A percentile compares a stretch with the other conserved stretches of the same genome.
These are phyloP conservation scores for Haliclona indistincta DNA, from an alignment of 37 sponge, comb jelly and placozoan species.

Conservation along the genomic window DNA sequence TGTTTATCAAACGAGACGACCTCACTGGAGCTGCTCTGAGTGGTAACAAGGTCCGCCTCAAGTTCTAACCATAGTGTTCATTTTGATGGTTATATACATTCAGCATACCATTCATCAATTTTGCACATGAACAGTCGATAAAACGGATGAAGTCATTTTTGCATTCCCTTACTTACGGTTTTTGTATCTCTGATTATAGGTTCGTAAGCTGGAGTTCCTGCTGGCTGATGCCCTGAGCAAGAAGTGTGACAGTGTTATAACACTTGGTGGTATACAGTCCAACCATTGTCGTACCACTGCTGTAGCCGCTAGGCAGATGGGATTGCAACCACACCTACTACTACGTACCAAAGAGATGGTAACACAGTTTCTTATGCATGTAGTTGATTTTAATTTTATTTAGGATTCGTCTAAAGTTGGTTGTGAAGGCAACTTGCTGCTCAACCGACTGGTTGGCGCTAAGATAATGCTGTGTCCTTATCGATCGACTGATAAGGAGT, in stretches of 20 bases:
- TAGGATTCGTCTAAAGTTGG: no score
- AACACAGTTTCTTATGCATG: no score
- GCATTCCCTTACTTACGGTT: neutral
- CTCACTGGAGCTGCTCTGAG: constrained; percentile 60
- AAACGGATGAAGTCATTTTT: neutral
- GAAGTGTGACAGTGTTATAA: constrained; percentile 68
- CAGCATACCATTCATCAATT: neutral
- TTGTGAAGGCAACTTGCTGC: constrained; percentile 86
- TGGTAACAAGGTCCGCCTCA: constrained; percentile 74
- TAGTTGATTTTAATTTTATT: no score
- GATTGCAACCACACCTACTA: constrained; percentile 78
- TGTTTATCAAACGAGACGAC: constrained; percentile 80
- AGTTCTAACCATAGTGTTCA: neutral
- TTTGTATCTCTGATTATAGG: constrained; percentile 23
- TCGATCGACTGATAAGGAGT: constrained; percentile 19
- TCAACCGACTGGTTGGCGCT: constrained; percentile 63
- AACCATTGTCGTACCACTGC: constrained; percentile 85
- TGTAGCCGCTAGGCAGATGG: constrained; percentile 77
- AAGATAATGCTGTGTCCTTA: constrained; percentile 65
- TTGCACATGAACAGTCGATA: no score
- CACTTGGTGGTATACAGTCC: constrained; percentile 80
- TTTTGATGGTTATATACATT: neutral
- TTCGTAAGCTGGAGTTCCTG: constrained; percentile 86
- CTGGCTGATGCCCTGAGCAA: constrained; percentile 73
- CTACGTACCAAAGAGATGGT: constrained; percentile 14